These are phyloP conservation scores for Phylloscopus collybita DNA, from an alignment of 2,797 vertebrate species.

Conservation along the genomic window DNA sequence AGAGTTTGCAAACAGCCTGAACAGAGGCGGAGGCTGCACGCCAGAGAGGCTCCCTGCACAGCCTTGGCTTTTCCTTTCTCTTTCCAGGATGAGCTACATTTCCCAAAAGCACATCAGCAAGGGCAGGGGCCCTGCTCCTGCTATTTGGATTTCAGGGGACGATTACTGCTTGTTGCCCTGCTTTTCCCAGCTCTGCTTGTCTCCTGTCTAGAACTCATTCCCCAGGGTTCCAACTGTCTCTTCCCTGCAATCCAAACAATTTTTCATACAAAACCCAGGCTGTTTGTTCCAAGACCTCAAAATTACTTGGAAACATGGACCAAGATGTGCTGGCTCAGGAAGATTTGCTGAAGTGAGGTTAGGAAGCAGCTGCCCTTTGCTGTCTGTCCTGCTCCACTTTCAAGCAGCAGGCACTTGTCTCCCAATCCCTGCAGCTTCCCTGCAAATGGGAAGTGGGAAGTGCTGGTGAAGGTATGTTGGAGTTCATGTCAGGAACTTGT, in stretches of 20 bases:
- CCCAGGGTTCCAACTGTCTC: not conserved
- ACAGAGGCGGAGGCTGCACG: not conserved
- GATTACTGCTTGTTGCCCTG: not conserved
- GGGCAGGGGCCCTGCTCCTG: not conserved
- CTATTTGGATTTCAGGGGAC: not conserved
- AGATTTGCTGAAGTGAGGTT: not conserved
- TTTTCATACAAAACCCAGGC: not conserved
- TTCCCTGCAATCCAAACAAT: not conserved
- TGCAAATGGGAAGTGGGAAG: not conserved
- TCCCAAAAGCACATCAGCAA: slow-evolving; percentile 60
- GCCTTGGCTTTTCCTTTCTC: slow-evolving; percentile 36
- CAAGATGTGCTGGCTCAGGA: not conserved
- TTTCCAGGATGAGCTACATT: slow-evolving; percentile 37
- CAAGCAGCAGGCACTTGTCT: not conserved
- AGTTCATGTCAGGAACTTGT: rapidly evolving
- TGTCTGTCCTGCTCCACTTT: not conserved
- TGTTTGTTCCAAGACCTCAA: not conserved
- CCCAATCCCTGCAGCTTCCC: not conserved
- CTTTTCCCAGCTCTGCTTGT: not conserved
- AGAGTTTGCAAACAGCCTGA: slow-evolving; percentile 74
- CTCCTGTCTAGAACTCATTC: not conserved
- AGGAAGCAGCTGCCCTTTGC: not conserved
- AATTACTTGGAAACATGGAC: not conserved
- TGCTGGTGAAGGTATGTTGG: not conserved
- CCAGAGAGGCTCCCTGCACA: slow-evolving; percentile 16